Conservation (phyloP, 2,797 vertebrate species). For the Lagodon rhomboides region DNA sequence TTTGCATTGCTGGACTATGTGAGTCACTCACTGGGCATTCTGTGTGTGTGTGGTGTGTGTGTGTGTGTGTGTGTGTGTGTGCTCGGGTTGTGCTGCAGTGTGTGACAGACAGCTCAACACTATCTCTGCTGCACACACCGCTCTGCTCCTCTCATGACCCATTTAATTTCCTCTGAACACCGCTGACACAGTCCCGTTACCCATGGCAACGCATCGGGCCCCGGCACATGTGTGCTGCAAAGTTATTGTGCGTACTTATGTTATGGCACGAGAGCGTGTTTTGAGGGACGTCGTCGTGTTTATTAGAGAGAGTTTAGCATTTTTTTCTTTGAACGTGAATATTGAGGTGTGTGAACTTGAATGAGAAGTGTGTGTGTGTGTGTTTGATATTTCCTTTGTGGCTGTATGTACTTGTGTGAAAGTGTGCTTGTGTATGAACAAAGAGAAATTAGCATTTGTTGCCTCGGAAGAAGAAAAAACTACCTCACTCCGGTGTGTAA, state of each 20-base stretch:
- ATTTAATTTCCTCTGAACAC: slow-evolving; percentile 60
- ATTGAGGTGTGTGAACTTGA: neutral
- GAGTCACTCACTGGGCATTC: slow-evolving; percentile 22
- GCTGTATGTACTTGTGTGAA: neutral
- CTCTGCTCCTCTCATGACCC: slow-evolving; percentile 60
- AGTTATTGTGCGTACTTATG: neutral
- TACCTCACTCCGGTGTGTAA: neutral
- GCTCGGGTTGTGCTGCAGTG: slow-evolving; percentile 2
- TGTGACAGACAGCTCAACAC: slow-evolving; percentile 53
- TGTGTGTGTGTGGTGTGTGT: slow-evolving; percentile 7
- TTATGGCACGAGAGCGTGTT: neutral
- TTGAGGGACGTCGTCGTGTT: neutral
- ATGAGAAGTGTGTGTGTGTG: neutral
- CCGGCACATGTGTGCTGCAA: slow-evolving; percentile 6
- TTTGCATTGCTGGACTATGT: slow-evolving; percentile 34
- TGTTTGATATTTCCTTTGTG: neutral
- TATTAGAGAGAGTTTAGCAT: neutral
- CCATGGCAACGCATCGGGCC: slow-evolving; percentile 50
- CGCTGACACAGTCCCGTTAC: slow-evolving; percentile 42
- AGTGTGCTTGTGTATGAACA: neutral
- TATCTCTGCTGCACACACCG: slow-evolving; percentile 66
- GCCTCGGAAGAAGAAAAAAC: neutral
- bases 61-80: neutral
- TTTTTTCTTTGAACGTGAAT: too few species aligned
- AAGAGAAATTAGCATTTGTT: neutral